Evolutionary conservation across 2,797 vertebrate species (phyloP).

Genomic region (Telmatherina bonti): DNA sequence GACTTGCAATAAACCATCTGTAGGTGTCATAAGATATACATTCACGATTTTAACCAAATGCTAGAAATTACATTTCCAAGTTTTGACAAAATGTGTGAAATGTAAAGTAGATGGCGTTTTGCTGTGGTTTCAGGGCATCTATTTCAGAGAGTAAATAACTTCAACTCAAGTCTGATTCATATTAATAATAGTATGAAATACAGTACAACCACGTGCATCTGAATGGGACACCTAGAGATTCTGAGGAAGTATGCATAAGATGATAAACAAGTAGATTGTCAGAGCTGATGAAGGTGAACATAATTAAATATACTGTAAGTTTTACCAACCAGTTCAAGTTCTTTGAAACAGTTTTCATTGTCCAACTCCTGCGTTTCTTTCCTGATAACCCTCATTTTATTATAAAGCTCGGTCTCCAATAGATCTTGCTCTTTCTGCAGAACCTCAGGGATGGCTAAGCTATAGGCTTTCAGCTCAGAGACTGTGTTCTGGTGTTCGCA

Average conservation of each 20-base stretch:
- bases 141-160: neutral
- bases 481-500: slow-evolving; percentile 93
- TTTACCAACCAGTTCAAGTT: slow-evolving; percentile 85
- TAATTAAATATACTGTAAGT: neutral
- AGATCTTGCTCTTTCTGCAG: slow-evolving; percentile 83
- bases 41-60: too few relatives aligned
- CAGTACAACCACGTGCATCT: neutral
- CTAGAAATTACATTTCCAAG: too few relatives aligned
- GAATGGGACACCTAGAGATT: neutral
- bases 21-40: too few relatives aligned
- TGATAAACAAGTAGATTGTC: neutral
- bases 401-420: slow-evolving; percentile 80
- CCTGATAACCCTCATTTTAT: slow-evolving; percentile 76
- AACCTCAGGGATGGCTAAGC: slow-evolving; percentile 72
- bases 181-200: neutral
- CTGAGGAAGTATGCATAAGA: neutral
- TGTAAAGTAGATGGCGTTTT: too few relatives aligned
- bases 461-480: slow-evolving; percentile 84
- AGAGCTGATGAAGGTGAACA: neutral
- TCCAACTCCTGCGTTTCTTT: slow-evolving; percentile 83
- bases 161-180: neutral
- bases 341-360: slow-evolving; percentile 80
- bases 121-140: too few relatives aligned
- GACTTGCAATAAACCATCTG: too few relatives aligned
- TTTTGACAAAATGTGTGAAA: too few relatives aligned